These are phyloP conservation scores for Macaca mulatta DNA, from an alignment of 2,113 vertebrate species.

Conservation along the genomic window DNA sequence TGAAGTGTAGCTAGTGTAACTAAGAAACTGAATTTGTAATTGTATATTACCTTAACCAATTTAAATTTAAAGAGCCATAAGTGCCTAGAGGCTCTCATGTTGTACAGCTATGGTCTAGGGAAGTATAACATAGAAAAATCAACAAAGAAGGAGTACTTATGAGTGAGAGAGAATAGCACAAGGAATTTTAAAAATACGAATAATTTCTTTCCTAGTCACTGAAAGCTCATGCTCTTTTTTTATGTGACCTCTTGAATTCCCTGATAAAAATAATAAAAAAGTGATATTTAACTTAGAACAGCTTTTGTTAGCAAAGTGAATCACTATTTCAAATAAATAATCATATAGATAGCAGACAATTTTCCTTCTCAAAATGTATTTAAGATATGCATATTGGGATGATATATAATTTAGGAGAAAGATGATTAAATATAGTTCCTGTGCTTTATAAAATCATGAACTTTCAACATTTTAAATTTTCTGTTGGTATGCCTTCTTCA, in stretches of 20 bases:
- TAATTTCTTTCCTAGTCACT: not conserved
- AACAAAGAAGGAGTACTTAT: too few species aligned
- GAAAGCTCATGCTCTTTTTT: not conserved
- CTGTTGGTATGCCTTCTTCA: not conserved
- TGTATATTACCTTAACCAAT: not conserved
- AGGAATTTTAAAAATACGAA: not conserved
- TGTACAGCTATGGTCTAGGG: not conserved
- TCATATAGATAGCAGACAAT: not conserved
- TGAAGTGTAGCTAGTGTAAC: not conserved
- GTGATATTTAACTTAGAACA: not conserved
- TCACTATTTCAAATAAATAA: constrained; percentile 23
- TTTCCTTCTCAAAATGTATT: not conserved
- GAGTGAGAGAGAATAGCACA: not conserved
- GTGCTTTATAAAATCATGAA: not conserved
- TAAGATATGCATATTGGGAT: not conserved
- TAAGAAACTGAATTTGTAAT: not conserved
- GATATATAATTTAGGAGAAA: not conserved
- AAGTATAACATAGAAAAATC: not conserved
- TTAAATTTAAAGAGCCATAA: not conserved
- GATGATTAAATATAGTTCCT: not conserved
- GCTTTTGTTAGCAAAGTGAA: not conserved
- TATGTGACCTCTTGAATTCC: not conserved
- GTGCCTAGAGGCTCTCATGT: not conserved
- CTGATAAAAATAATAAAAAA: not conserved
- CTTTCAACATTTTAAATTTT: not conserved